A percentile compares a stretch with the other conserved stretches of the same genome.
These are phyloP conservation scores for Orientallactaga sibirica DNA, from an alignment of 2,797 vertebrate species.

Conservation along the genomic window DNA sequence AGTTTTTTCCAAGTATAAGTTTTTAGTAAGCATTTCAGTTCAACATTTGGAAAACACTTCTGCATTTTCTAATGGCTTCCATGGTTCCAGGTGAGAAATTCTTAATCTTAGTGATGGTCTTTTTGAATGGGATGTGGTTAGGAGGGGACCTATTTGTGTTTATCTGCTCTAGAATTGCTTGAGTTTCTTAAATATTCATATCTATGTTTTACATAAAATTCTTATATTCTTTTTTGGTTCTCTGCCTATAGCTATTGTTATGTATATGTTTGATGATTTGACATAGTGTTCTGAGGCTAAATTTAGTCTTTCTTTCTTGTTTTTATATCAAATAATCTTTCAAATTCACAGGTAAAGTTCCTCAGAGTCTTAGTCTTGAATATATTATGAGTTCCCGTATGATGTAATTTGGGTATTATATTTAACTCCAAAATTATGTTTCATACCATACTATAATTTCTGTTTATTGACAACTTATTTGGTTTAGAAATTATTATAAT, in stretches of 20 bases:
- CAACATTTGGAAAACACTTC: background rate
- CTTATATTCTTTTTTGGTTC: background rate
- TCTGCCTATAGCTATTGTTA: background rate
- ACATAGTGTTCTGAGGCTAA: background rate
- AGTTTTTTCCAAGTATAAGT: background rate
- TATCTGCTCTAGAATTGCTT: background rate
- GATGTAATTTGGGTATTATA: background rate
- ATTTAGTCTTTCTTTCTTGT: background rate
- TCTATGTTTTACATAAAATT: constrained; percentile 4
- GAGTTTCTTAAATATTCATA: background rate
- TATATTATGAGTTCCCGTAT: background rate
- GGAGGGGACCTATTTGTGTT: background rate
- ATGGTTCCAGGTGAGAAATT: background rate
- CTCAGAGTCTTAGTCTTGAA: background rate
- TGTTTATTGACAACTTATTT: background rate
- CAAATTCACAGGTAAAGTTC: background rate
- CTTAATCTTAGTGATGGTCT: background rate
- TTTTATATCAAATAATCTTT: background rate
- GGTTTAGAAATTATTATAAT: background rate
- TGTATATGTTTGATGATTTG: background rate
- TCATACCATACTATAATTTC: background rate
- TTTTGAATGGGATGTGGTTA: background rate
- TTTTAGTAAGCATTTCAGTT: background rate
- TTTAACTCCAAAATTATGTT: background rate
- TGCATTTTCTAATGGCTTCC: background rate